Base-by-base conservation (phyloP, 1,140 invertebrate species). In the Sipha flava region DNA sequence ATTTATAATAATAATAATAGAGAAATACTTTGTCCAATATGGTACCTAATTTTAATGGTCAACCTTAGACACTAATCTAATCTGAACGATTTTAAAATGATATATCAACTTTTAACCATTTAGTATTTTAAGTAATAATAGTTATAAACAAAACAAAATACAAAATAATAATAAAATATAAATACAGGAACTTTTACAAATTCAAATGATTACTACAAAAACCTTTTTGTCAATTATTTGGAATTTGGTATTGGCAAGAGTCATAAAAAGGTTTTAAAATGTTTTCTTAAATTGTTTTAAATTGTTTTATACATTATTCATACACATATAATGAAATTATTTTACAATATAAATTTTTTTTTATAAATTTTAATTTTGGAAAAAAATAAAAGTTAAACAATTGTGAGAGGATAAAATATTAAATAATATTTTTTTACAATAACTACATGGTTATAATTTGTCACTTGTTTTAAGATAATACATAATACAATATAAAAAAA, bases 161-260 rank as follows among this genome's bases (percentile, higher is more conserved):
- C 31, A 54, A 47, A 75, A 75, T 54, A 75, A 40, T 75, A 75
- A 57, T 54, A 37, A 31, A 34, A 73, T 37, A 73, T 40, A 57
- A 75, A 75, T 75, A 75, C 72, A 75, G 72, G 72, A 75, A 75
- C 72, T 75, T 57, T 75, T 57, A 54, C 9, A 75, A 75, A 54
- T 75, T 57, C 23, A 68, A 40, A 45, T 62, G 9, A 68, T 68
- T 68, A 45, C 21, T 43, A 68, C 37, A 21, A 45, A 66, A 68
- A 68, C 14, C 0, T 16, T 45, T 45, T 45, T 68, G 21, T 68
- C n/a, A 26, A 29, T 68, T 29, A 9, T 68, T 68, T 68, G 64
- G 23, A 68, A 45, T 68, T 68, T 68, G 64, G 14, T 45, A 68
- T 21, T 45, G 64, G 64, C 64, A 68, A 68, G 62, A 66, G 23